Evolutionary conservation across 2,888 invertebrate species (phyloP), one percentile per base, ranked within the genome.

Genomic region (Linnaemya tessellans): DNA sequence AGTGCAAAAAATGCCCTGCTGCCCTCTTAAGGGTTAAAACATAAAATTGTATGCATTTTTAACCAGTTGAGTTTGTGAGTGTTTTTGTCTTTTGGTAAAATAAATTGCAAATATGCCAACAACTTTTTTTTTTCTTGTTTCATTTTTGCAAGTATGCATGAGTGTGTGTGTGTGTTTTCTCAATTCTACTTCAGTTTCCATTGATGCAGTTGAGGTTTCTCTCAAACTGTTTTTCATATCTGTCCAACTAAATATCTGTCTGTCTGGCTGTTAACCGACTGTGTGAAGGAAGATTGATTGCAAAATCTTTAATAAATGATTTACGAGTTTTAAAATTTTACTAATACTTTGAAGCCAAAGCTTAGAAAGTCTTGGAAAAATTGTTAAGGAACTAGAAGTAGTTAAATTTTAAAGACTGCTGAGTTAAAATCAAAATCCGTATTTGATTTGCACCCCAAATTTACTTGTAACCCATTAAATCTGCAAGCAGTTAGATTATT

Each of bases 81-180:
- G 41, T 43, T 64, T 56, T 7, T 64, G 30, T 71, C 25, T 80
- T 56, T 67, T 58, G 65, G 25, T 30, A 58, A 41, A 73, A 67
- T 73, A 67, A 80, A 65, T 80, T 80, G 65, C 80, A 80, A 73
- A 73, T 80, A 80, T 73, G 71, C 73, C 65, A 80, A 73, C 80
- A 80, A 71, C 49, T 49, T 80, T 46, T 70, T 38, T 51, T 3
- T 9, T 51, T 62, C 11, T 51, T 68, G n/a, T 49, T 35, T 56
- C 11, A 7, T 71, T 22, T 43, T 49, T 30, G 30, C 30, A 30
- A 3, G 49, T 67, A 25, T 43, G 25, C n/a, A 38, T 38, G 30
- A 30, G 30, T 38, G 8, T 38, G 8, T 51, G 22, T 56, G 56
- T 9, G n/a, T 51, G 41, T 25, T 56, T 18, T 22, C 10, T 20